A percentile compares a stretch with the other conserved stretches of the same genome.
phyloP scores from a whole-genome alignment of 2,113 vertebrate genomes.

The Strix uralensis region DNA sequence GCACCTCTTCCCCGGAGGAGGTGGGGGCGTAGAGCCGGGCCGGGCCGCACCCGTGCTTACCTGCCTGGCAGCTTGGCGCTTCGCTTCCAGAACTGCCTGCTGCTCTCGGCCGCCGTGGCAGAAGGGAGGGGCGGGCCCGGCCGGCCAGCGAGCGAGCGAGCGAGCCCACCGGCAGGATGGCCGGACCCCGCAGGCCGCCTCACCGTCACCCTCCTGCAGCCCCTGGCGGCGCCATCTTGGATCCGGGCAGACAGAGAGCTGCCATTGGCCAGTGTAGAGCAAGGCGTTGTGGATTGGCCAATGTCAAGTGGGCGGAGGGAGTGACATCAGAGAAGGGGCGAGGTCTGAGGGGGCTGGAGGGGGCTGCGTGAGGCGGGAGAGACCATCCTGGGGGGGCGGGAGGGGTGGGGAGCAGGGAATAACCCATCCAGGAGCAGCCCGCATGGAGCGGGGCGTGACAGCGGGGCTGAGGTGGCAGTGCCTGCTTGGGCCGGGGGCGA shows the following conservation, averaged over 20 bases:
- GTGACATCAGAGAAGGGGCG: background rate
- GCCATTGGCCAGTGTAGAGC: conserved; percentile 74
- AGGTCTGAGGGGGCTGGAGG: background rate
- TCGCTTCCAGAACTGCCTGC: conserved; percentile 93
- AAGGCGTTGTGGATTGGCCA: conserved; percentile 72
- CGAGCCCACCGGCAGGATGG: conserved; percentile 5
- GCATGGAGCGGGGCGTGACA: background rate
- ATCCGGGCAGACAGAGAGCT: conserved; percentile 22
- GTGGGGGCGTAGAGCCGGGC: no score
- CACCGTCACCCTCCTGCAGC: conserved; percentile 2
- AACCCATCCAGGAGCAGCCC: no score
- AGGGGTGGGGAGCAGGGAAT: no score
- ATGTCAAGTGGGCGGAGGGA: conserved; percentile 43
- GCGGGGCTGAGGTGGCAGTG: no score
- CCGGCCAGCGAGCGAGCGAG: conserved; percentile 15
- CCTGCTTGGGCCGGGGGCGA: no score
- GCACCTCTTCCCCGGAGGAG: background rate
- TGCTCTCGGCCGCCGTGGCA: conserved; percentile 90
- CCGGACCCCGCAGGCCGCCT: background rate
- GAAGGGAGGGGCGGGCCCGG: conserved; percentile 22
- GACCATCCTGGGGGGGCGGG: background rate
- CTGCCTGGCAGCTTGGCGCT: conserved; percentile 91
- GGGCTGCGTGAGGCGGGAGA: background rate
- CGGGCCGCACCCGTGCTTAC: conserved; percentile 67
- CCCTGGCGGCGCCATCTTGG: conserved; percentile 87